Evolutionary conservation across 1,140 invertebrate genomes (phyloP).

Genomic region (Sycophila sp.): DNA sequence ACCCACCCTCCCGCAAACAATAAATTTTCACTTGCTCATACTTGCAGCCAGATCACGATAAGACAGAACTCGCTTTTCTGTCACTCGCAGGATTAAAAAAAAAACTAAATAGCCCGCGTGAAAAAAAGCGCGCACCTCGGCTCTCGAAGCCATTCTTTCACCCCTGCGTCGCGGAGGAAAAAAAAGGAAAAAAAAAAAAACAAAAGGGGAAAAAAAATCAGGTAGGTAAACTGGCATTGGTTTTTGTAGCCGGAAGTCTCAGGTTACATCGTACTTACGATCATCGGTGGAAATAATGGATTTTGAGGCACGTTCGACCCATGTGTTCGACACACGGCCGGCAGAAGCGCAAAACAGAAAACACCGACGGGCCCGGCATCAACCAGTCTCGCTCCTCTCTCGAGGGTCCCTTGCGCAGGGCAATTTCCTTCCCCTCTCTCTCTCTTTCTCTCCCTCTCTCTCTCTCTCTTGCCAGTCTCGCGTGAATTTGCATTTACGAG

Average conservation of each 20-base stretch:
- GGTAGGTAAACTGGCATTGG: no score
- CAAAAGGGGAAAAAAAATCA: no score
- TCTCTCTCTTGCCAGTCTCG: no score
- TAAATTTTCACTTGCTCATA: no score
- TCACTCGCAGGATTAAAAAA: no score
- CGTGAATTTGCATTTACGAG: no score
- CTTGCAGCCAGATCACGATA: no score
- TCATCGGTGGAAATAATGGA: conserved; percentile 11
- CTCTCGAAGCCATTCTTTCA: not conserved
- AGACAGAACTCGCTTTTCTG: no score
- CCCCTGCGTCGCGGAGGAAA: not conserved
- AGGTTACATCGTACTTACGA: not conserved
- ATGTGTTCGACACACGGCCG: conserved; percentile 32
- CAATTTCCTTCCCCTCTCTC: not conserved
- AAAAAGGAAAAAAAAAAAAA: no score
- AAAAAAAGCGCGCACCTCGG: not conserved
- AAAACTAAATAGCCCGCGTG: not conserved
- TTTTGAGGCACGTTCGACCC: conserved; percentile 7
- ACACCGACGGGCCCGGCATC: not conserved
- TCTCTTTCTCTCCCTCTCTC: not conserved
- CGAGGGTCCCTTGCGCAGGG: not conserved
- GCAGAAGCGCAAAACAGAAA: not conserved
- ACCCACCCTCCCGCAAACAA: no score
- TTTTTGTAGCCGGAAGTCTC: not conserved
- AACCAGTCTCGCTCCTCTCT: not conserved